Percentiles rank a stretch among this genome's conserved stretches.
Evolutionary conservation across 2,888 invertebrate genomes (phyloP).

Genomic region (Timema cristinae): DNA sequence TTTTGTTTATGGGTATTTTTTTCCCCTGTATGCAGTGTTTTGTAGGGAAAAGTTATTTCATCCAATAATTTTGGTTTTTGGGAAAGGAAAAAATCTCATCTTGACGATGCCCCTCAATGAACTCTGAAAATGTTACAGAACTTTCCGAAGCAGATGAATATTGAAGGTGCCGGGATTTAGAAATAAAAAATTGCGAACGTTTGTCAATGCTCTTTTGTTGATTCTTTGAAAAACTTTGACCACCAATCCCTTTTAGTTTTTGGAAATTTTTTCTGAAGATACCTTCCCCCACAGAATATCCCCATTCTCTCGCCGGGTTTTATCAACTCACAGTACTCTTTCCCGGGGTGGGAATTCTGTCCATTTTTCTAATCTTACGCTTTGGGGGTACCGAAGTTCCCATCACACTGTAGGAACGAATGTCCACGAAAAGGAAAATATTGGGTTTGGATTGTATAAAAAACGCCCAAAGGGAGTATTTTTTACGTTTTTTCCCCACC

Average conservation of each 20-base stretch:
- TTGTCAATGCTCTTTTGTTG: no score
- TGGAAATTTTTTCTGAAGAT: not conserved
- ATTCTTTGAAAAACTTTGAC: no score
- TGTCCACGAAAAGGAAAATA: not conserved
- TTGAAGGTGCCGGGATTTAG: no score
- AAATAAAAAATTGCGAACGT: no score
- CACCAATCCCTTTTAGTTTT: no score
- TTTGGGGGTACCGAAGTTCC: not conserved
- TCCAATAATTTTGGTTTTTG: not conserved
- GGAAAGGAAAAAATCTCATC: not conserved
- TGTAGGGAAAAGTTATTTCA: not conserved
- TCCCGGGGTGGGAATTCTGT: not conserved
- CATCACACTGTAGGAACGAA: not conserved
- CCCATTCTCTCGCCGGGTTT: not conserved
- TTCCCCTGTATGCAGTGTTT: not conserved
- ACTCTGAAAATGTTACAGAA: no score
- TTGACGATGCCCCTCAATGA: not conserved
- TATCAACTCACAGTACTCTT: not conserved
- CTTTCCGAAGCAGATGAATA: no score
- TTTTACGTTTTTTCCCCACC: not conserved
- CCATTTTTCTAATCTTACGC: not conserved
- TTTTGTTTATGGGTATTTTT: not conserved
- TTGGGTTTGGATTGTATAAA: not conserved
- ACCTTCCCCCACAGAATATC: not conserved
- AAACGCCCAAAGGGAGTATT: not conserved